These are phyloP conservation scores for Cerceris rybyensis DNA, from an alignment of 2,888 invertebrate species.

Conservation along the genomic window DNA sequence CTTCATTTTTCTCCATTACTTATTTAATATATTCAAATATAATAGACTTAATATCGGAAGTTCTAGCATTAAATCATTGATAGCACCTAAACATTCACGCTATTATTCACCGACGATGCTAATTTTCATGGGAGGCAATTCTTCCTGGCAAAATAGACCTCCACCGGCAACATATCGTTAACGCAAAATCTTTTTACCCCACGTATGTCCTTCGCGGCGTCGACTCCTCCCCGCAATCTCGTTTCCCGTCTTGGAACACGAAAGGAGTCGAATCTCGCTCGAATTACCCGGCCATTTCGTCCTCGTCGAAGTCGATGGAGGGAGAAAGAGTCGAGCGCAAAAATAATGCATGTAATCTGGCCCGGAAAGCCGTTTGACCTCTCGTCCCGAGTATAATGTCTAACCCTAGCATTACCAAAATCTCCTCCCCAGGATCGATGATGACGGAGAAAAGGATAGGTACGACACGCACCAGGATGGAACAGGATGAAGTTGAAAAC, in stretches of 20 bases:
- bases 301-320: conserved; percentile 18
- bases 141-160: not conserved
- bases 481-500: too few relatives aligned
- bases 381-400: conserved; percentile 72
- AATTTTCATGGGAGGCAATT: too few relatives aligned
- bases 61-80: too few relatives aligned
- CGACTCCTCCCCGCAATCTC: not conserved
- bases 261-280: conserved; percentile 36
- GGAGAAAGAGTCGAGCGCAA: conserved; percentile 68
- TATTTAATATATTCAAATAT: too few relatives aligned
- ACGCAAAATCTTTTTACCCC: not conserved
- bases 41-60: too few relatives aligned
- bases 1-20: too few relatives aligned
- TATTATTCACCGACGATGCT: too few relatives aligned
- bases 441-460: conserved; percentile 23
- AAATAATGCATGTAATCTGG: conserved; percentile 81
- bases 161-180: not conserved
- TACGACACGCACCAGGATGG: too few relatives aligned
- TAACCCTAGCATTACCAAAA: conserved; percentile 81
- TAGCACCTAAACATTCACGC: too few relatives aligned
- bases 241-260: conserved; percentile 8
- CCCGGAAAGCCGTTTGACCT: conserved; percentile 77
- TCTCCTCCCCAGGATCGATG: conserved; percentile 53
- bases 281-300: conserved; percentile 72
- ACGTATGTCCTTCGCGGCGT: not conserved